These are phyloP conservation scores for Hystrix cristata DNA, from an alignment of 2,113 vertebrate species.

Conservation along the genomic window DNA sequence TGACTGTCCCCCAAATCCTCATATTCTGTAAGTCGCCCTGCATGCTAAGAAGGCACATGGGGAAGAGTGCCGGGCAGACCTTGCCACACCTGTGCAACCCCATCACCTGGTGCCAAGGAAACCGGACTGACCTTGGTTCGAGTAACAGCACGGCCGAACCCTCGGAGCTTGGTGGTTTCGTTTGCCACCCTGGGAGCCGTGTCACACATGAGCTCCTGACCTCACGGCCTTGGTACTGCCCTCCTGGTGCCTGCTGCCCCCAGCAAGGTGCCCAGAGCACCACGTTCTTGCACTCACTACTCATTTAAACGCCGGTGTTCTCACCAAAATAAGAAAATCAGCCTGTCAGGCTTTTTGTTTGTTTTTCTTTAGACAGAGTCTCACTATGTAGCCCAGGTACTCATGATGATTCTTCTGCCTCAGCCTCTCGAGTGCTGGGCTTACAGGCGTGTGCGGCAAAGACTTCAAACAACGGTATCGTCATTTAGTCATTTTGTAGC, in stretches of 20 bases:
- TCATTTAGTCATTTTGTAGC: not conserved
- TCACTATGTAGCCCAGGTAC: not conserved
- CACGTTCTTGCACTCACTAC: not conserved
- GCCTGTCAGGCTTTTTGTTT: not conserved
- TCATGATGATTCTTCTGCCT: not conserved
- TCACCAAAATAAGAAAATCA: not conserved
- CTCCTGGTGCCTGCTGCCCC: not conserved
- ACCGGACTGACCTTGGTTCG: not conserved
- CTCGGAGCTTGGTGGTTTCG: too few species aligned
- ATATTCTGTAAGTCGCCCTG: not conserved
- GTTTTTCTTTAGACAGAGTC: not conserved
- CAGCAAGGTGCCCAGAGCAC: not conserved
- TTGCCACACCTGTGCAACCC: not conserved
- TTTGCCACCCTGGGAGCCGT: not conserved
- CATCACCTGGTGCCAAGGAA: not conserved
- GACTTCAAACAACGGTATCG: not conserved
- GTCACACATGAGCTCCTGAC: not conserved
- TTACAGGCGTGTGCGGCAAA: not conserved
- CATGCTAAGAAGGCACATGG: not conserved
- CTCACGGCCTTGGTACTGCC: fast-evolving
- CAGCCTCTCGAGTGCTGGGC: not conserved
- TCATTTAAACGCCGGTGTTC: fast-evolving
- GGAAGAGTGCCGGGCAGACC: not conserved
- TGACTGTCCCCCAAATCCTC: not conserved
- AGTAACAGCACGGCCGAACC: not conserved